Evolutionary conservation across 2,888 invertebrate genomes (phyloP), one percentile per base, ranked within the genome.

Genomic region (Rotaria sp.): DNA sequence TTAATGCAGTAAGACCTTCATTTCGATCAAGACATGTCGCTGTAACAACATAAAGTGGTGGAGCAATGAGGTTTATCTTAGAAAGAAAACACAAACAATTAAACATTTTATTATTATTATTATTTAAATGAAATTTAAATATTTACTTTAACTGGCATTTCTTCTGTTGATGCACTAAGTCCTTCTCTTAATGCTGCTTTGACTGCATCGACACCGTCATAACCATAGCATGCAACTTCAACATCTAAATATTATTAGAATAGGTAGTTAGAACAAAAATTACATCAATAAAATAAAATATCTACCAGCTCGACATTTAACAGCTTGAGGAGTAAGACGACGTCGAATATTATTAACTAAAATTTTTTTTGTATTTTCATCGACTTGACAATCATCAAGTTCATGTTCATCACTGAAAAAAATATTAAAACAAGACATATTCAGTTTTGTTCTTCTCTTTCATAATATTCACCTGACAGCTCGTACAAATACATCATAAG

Each of bases 161-260:
- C 96, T 88, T 95, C 94, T 0, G 96, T 96, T 8, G 97, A 96
- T 85, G 96, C 93, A 74, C 95, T 94, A 59, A 99, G 93, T 2
- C 99, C 99, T 88, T 95, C 93, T 91, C 94, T 94, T 74, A 99
- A 92, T 0, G 99, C 96, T 86, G 89, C 90, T 91, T 99, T 96
- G 0, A 99, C 97, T 8, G 99, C 99, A 92, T 99, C 98, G 88
- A 99, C 97, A 84, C 99, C 99, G 91, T 99, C 98, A 90, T 98
- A 99, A 2, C 96, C 95, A 89, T 96, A 97, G 91, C 96, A 96
- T 0, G 96, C 95, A 88, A 96, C 96, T 91, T 96, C 95, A 89
- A 97, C 94, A 89, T 93, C 93, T 91, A 88, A 59, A 89, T 87
- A 84, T 15, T 85, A 86, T 84, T 84, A 84, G 5, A 84, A 52